Conservation (phyloP, 2,797 vertebrate species). For the Columba guinea region DNA sequence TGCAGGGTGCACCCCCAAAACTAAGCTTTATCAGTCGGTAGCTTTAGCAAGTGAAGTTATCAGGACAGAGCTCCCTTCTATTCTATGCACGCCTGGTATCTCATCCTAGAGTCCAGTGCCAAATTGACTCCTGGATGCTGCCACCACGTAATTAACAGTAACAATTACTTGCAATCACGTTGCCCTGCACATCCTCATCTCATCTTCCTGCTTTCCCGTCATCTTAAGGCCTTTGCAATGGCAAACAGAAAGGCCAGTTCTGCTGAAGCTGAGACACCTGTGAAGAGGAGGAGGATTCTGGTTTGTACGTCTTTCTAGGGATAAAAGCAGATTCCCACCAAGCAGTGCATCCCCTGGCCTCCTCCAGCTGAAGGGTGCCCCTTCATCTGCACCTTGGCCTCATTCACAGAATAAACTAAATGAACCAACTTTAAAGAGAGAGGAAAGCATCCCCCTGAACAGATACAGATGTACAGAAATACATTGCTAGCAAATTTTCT, state of each 20-base stretch:
- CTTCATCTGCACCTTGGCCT: too few species aligned
- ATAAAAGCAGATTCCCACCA: neutral
- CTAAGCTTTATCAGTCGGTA: neutral
- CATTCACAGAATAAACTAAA: neutral
- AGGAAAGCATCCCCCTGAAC: neutral
- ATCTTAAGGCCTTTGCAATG: neutral
- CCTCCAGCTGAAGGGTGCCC: neutral
- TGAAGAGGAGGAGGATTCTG: neutral
- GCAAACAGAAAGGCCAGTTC: neutral
- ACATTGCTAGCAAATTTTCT: neutral
- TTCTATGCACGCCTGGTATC: accelerated
- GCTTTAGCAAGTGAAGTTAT: neutral
- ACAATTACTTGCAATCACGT: neutral
- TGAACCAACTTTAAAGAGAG: neutral
- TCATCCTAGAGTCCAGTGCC: neutral
- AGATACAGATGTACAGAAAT: neutral
- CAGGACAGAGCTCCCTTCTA: neutral
- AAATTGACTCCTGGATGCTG: neutral
- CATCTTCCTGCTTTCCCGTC: neutral
- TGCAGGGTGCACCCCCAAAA: neutral
- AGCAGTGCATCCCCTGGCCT: neutral
- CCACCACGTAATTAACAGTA: neutral
- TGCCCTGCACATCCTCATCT: neutral
- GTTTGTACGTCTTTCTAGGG: neutral
- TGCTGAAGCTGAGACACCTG: neutral